Evolutionary conservation across 2,797 vertebrate genomes (phyloP).

Genomic region (Austrolebias charrua): DNA sequence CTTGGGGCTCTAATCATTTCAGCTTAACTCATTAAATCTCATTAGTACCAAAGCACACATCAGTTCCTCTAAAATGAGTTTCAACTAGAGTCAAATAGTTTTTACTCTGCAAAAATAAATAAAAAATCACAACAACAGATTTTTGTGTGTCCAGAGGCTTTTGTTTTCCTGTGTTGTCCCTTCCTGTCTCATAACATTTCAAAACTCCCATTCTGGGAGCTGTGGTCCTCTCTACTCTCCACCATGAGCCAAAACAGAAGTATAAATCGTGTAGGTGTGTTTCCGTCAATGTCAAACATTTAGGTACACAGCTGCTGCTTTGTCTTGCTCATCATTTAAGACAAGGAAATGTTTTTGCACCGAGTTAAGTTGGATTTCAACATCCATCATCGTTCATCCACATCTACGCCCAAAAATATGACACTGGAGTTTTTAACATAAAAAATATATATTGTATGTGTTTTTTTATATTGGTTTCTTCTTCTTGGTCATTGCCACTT

Average conservation of each 20-base stretch:
- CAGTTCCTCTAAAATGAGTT: neutral
- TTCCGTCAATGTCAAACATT: slow-evolving; percentile 15
- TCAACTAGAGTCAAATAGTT: neutral
- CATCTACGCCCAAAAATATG: slow-evolving; percentile 22
- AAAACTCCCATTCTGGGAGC: slow-evolving; percentile 41
- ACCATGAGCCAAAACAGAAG: slow-evolving; percentile 64
- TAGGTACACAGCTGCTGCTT: slow-evolving; percentile 5
- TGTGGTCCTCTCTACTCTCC: slow-evolving; percentile 32
- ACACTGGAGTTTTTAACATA: slow-evolving; percentile 32
- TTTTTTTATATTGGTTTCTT: neutral
- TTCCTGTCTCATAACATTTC: slow-evolving; percentile 44
- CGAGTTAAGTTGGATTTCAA: slow-evolving; percentile 33
- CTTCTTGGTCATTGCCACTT: too few species aligned
- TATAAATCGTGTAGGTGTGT: slow-evolving; percentile 62
- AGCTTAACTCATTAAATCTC: slow-evolving; percentile 28
- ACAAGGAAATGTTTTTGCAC: slow-evolving; percentile 35
- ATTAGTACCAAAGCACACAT: slow-evolving; percentile 13
- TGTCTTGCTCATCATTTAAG: slow-evolving; percentile 19
- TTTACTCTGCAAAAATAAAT: slow-evolving; percentile 21
- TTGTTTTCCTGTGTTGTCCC: neutral
- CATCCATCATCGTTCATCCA: slow-evolving; percentile 16
- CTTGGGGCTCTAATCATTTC: slow-evolving; percentile 23
- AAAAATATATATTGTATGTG: slow-evolving; percentile 2
- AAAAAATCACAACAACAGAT: slow-evolving; percentile 23
- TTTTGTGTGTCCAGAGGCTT: slow-evolving; percentile 9